Evolutionary conservation across 2,797 vertebrate genomes (phyloP), one percentile per base, ranked within the genome.

Genomic region (Gymnocypris eckloni): DNA sequence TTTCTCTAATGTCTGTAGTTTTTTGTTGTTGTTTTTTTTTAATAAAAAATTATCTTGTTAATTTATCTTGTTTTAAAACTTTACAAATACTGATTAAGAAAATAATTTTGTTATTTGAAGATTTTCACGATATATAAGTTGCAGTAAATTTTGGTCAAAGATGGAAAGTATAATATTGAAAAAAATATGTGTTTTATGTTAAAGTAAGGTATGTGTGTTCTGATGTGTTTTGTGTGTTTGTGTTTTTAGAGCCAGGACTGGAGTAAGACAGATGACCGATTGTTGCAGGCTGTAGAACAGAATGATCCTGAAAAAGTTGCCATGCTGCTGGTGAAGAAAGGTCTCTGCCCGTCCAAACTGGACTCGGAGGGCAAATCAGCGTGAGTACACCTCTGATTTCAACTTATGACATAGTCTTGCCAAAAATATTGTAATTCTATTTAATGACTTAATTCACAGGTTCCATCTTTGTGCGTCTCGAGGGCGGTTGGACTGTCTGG

Each of bases 261-360:
- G 98, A 98, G 93, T 92, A 99, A 98, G 93, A 96, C 96, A 0
- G 98, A 99, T 1, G 98, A 99, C 79, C 96, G 97, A 25, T 96
- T 99, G 78, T 92, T 99, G 79, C 98, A 98, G 92, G 98, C 98
- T 0, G 97, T 99, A 95, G 98, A 99, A 90, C 97, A 98, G 90
- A 97, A 97, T 1, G 97, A 99, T 66, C 92, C 93, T 0, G 98
- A 99, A 90, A 99, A 98, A 93, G 97, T 98, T 86, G 94, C 96
- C 4, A 96, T 96, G 0, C 93, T 99, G 90, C 95, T 99, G 88
- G 92, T 95, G 86, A 99, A 99, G 95, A 99, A 99, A 91, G 97
- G 97, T 82, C 96, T 97, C 90, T 97, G 94, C 37, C 96, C 98
- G 85, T 98, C 97, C 88, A 99, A 99, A 82, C 94, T 98, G 72